Evolutionary conservation across 2,888 invertebrate species (phyloP).

Genomic region (Oegoconia quadripuncta): DNA sequence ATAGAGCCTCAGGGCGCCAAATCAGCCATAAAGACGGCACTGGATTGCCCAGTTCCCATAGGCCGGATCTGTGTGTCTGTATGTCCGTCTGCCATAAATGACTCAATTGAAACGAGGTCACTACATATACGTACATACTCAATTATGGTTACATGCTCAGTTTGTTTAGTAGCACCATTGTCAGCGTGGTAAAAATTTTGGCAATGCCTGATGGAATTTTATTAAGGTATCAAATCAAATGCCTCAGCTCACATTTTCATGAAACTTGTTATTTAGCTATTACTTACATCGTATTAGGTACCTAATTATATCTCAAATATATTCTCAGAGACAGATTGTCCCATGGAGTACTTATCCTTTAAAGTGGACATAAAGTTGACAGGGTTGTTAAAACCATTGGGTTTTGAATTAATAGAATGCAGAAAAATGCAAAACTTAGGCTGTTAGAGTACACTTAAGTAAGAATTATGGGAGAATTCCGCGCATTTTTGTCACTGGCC

Average conservation of each 20-base stretch:
- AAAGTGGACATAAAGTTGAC: background rate
- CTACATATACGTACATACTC: slow-evolving; percentile 2
- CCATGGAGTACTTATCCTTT: too few relatives aligned
- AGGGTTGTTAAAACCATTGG: too few relatives aligned
- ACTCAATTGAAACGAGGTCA: slow-evolving; percentile 41
- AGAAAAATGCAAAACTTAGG: background rate
- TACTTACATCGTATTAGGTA: too few relatives aligned
- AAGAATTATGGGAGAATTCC: slow-evolving; percentile 7
- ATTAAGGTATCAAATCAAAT: background rate
- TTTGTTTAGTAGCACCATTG: slow-evolving; percentile 28
- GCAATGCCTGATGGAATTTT: background rate
- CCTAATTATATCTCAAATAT: too few relatives aligned
- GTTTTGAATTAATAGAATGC: background rate
- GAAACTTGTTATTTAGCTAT: too few relatives aligned
- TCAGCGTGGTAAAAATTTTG: slow-evolving; percentile 18
- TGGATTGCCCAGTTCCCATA: slow-evolving; percentile 34
- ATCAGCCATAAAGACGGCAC: too few relatives aligned
- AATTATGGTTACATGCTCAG: slow-evolving; percentile 26
- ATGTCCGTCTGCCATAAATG: slow-evolving; percentile 38
- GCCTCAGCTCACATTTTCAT: too few relatives aligned
- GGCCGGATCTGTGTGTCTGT: slow-evolving; percentile 22
- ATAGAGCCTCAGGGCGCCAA: too few relatives aligned
- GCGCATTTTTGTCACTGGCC: slow-evolving; percentile 5
- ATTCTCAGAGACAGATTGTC: too few relatives aligned
- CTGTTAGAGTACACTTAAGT: background rate